These are phyloP conservation scores for Moxostoma hubbsi DNA, from an alignment of 2,797 vertebrate species.

Conservation along the genomic window DNA sequence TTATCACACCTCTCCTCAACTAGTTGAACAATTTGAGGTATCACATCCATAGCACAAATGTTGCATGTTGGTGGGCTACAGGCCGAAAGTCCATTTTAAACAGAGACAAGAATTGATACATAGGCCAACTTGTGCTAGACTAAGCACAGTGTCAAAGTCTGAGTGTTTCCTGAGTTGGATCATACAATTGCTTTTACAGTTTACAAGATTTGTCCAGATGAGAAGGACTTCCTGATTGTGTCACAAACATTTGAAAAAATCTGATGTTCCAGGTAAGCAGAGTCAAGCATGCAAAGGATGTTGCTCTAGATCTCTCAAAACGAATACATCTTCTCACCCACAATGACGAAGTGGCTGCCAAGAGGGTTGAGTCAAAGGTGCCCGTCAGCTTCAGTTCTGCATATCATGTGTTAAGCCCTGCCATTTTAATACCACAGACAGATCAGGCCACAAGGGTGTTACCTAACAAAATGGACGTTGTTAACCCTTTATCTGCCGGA, in stretches of 20 bases:
- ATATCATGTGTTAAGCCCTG: slow-evolving; percentile 85
- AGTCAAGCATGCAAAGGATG: slow-evolving; percentile 4
- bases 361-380: slow-evolving; percentile 60
- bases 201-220: neutral
- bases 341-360: slow-evolving; percentile 54
- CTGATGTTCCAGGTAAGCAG: neutral
- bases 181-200: neutral
- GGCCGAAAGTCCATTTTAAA: neutral
- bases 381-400: slow-evolving; percentile 76
- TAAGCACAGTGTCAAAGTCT: neutral
- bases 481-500: slow-evolving; percentile 82
- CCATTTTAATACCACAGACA: slow-evolving; percentile 85
- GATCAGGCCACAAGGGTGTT: slow-evolving; percentile 87
- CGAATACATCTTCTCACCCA: slow-evolving; percentile 64
- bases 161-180: neutral
- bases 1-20: too few relatives aligned
- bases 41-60: too few relatives aligned
- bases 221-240: slow-evolving; percentile 3
- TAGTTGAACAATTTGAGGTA: too few relatives aligned
- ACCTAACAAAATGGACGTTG: slow-evolving; percentile 87
- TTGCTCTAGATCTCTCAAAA: slow-evolving; percentile 24
- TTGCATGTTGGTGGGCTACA: too few relatives aligned
- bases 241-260: neutral
- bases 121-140: neutral
- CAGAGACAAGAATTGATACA: neutral